A percentile compares a stretch with the other conserved stretches of the same genome.
Conservation (phyloP, 2,888 invertebrate genomes). For the Catocala sponsa region DNA sequence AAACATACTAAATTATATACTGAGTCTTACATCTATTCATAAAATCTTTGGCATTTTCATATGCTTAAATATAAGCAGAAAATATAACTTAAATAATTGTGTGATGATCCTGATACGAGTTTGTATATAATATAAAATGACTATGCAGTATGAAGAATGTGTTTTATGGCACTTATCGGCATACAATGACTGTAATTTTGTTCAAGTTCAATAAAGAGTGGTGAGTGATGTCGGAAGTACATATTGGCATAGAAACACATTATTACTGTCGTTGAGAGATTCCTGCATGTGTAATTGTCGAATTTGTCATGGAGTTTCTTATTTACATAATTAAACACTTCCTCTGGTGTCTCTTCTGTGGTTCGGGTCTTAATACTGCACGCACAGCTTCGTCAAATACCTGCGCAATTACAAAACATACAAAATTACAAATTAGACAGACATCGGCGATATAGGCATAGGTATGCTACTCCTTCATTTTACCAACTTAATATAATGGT, state of each 20-base stretch:
- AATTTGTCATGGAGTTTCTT: conserved; percentile 67
- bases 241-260: conserved; percentile 82
- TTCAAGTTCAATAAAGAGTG: conserved; percentile 4
- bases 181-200: conserved; percentile 27
- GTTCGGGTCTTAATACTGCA: conserved; percentile 98
- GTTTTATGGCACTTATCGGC: conserved; percentile 51
- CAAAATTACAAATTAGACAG: conserved; percentile 8
- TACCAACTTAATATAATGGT: too few species aligned
- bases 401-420: conserved; percentile 77
- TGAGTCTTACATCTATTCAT: conserved; percentile 80
- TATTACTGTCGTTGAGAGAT: conserved; percentile 82
- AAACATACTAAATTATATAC: conserved; percentile 67
- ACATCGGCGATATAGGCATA: too few species aligned
- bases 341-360: conserved; percentile 97
- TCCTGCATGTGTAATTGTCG: conserved; percentile 70
- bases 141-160: conserved; percentile 46
- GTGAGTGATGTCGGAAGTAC: conserved; percentile 38
- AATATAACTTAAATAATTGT: conserved; percentile 68
- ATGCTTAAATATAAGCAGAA: conserved; percentile 69
- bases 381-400: conserved; percentile 99
- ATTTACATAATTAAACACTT: conserved; percentile 95
- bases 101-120: conserved; percentile 66
- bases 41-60: conserved; percentile 85
- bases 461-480: too few species aligned
- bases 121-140: conserved; percentile 24